phyloP scores from a whole-genome alignment of 2,113 vertebrate species.

The Cryptotis parvus region DNA sequence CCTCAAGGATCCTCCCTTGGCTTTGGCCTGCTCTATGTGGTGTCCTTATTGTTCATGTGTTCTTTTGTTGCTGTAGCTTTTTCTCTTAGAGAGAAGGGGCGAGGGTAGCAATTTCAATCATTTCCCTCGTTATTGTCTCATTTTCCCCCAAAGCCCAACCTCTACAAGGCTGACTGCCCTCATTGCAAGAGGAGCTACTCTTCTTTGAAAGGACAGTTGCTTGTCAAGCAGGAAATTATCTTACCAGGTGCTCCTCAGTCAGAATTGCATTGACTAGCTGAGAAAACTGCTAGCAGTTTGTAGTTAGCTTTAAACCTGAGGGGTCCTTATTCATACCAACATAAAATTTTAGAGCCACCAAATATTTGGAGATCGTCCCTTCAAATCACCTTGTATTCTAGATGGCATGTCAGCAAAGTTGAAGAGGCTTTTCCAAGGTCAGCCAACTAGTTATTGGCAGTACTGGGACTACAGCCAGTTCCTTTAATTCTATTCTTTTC shows the following conservation, averaged over 20 bases:
- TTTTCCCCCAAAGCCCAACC: background rate
- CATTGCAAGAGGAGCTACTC: background rate
- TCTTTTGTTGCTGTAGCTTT: background rate
- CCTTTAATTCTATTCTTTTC: slow-evolving; percentile 67
- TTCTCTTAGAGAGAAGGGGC: background rate
- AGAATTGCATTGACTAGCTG: slow-evolving; percentile 44
- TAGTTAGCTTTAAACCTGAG: slow-evolving; percentile 31
- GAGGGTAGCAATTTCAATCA: background rate
- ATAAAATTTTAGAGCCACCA: slow-evolving; percentile 30
- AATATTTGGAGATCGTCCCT: background rate
- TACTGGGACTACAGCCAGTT: slow-evolving; percentile 40
- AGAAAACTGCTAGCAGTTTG: slow-evolving; percentile 27
- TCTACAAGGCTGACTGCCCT: background rate
- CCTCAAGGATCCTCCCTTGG: background rate
- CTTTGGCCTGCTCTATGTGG: background rate
- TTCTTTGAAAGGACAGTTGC: background rate
- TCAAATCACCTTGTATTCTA: background rate
- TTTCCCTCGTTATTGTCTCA: background rate
- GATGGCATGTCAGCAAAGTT: background rate
- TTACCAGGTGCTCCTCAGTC: background rate
- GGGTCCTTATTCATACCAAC: background rate
- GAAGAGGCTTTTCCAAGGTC: slow-evolving; percentile 64
- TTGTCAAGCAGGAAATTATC: background rate
- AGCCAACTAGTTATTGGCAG: slow-evolving; percentile 31
- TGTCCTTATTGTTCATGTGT: background rate